Percentiles rank a stretch among this genome's conserved stretches.
Conservation (phyloP, 1,140 invertebrate genomes). For the Pachypsylla venusta region DNA sequence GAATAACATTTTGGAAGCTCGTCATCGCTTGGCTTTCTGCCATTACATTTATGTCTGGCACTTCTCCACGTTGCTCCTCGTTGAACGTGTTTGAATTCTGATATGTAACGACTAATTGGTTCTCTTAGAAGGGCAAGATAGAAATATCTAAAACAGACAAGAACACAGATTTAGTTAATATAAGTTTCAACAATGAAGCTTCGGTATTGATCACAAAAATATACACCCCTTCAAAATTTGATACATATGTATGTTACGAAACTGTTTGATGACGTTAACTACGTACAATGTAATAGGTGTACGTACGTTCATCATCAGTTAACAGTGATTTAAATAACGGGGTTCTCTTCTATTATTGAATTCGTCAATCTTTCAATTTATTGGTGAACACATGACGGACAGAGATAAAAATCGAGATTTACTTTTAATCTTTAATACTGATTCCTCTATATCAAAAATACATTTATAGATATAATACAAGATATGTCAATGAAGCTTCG, state of each 20-base stretch:
- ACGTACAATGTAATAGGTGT: too few relatives aligned
- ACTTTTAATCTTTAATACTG: too few relatives aligned
- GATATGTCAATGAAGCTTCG: background rate
- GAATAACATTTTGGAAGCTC: constrained; percentile 66
- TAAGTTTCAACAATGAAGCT: background rate
- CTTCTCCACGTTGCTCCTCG: constrained; percentile 90
- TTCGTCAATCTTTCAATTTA: too few relatives aligned
- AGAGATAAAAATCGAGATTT: too few relatives aligned
- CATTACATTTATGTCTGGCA: constrained; percentile 74
- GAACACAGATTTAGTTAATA: background rate
- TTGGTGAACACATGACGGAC: too few relatives aligned
- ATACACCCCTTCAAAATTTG: too few relatives aligned
- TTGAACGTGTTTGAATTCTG: constrained; percentile 89
- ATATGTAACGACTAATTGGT: constrained; percentile 76
- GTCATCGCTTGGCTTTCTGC: constrained; percentile 53
- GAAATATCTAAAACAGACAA: constrained; percentile 52
- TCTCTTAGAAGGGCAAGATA: constrained; percentile 91
- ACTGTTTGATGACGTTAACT: too few relatives aligned
- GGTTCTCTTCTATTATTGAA: too few relatives aligned
- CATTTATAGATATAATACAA: background rate
- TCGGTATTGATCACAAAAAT: background rate
- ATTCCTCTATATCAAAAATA: too few relatives aligned
- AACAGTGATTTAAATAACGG: too few relatives aligned
- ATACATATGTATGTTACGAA: too few relatives aligned
- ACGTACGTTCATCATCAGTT: too few relatives aligned